Evolutionary conservation across 2,888 invertebrate genomes (phyloP).

Genomic region (Altica lythri): DNA sequence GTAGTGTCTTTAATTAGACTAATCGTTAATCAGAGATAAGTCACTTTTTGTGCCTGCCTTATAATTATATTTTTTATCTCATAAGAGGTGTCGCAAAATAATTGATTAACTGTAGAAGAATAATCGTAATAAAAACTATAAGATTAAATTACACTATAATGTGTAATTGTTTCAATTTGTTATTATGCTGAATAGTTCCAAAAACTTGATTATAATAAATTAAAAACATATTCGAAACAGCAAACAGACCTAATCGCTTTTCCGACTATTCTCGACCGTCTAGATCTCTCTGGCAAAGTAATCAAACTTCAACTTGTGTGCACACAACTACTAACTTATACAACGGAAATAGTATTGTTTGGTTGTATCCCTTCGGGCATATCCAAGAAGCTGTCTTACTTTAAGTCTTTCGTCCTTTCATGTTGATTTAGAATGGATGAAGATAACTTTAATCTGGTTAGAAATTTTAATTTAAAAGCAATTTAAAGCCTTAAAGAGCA

Average conservation of each 20-base stretch:
- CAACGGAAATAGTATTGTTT: slow-evolving; percentile 8
- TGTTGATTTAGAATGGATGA: not conserved
- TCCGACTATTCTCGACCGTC: not conserved
- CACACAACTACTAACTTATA: slow-evolving; percentile 11
- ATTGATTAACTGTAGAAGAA: too few relatives aligned
- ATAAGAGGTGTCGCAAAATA: too few relatives aligned
- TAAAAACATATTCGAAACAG: slow-evolving; percentile 2
- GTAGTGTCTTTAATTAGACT: too few relatives aligned
- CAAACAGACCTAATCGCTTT: not conserved
- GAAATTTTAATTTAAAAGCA: too few relatives aligned
- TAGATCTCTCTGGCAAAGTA: not conserved
- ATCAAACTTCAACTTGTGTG: slow-evolving; percentile 6
- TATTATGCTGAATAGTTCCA: not conserved
- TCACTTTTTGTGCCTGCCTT: too few relatives aligned
- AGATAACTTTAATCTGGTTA: not conserved
- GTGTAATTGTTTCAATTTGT: too few relatives aligned
- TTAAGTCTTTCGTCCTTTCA: not conserved
- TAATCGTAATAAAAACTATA: too few relatives aligned
- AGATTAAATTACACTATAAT: too few relatives aligned
- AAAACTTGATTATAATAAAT: not conserved
- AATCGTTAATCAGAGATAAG: too few relatives aligned
- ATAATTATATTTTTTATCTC: too few relatives aligned
- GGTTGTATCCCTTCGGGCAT: slow-evolving; percentile 5
- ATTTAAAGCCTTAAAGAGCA: too few relatives aligned
- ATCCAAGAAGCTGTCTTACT: not conserved